phyloP scores from a whole-genome alignment of 2,113 vertebrate genomes.

The Calonectris borealis region DNA sequence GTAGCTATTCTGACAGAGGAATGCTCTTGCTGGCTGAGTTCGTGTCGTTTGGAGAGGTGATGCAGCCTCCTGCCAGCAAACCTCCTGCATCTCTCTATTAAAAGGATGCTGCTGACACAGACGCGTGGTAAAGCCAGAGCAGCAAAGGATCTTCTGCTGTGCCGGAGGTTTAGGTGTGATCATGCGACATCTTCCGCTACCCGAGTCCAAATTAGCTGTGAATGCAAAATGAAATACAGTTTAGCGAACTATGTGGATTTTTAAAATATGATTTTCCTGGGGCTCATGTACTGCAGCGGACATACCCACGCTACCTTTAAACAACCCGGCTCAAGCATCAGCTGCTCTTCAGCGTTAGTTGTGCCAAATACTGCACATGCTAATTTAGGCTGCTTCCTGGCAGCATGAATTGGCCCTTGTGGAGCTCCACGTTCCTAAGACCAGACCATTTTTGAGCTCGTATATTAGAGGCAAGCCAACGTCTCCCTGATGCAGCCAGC shows the following conservation, averaged over 20 bases:
- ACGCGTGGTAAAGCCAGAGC: background rate
- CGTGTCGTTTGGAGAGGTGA: background rate
- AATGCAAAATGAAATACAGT: background rate
- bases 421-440: background rate
- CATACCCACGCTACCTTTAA: background rate
- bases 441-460: rapidly evolving
- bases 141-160: background rate
- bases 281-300: background rate
- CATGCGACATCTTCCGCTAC: background rate
- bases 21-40: background rate
- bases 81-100: background rate
- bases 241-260: background rate
- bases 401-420: background rate
- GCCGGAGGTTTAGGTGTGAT: background rate
- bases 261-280: background rate
- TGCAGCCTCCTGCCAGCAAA: background rate
- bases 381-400: background rate
- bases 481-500: background rate
- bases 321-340: background rate
- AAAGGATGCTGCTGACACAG: background rate
- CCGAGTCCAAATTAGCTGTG: background rate
- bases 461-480: background rate
- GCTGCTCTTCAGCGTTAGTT: background rate
- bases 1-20: background rate
- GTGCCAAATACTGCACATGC: background rate